Conservation (phyloP, 2,888 invertebrate genomes). For the Eilema griseolum region DNA sequence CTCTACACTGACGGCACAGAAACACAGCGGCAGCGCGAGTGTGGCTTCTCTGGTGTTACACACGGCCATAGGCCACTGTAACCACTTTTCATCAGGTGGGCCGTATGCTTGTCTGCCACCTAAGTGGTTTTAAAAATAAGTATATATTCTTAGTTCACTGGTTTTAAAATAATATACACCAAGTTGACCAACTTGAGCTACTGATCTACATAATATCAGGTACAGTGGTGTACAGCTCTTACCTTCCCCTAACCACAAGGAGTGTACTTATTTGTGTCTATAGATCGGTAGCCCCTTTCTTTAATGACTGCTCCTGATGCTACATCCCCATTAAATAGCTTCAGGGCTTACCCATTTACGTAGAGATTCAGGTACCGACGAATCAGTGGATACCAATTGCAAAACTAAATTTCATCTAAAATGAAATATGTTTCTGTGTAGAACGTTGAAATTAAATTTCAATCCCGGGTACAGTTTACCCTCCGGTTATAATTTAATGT, state of each 20-base stretch:
- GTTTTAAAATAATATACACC: not conserved
- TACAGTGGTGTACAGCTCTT: not conserved
- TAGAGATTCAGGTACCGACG: slow-evolving; percentile 38
- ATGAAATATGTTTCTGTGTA: slow-evolving; percentile 55
- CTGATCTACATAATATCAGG: not conserved
- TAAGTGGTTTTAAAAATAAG: too few species aligned
- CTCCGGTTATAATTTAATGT: slow-evolving; percentile 81
- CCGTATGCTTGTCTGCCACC: too few species aligned
- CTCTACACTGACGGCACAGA: too few species aligned
- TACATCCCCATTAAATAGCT: slow-evolving; percentile 40
- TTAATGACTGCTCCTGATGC: slow-evolving; percentile 23
- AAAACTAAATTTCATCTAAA: slow-evolving; percentile 53
- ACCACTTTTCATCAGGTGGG: too few species aligned
- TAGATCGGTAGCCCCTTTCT: not conserved
- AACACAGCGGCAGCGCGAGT: too few species aligned
- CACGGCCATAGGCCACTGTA: too few species aligned
- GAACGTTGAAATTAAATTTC: slow-evolving; percentile 72
- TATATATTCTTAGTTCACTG: not conserved
- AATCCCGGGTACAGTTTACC: slow-evolving; percentile 69
- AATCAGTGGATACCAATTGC: slow-evolving; percentile 43
- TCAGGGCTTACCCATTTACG: slow-evolving; percentile 37
- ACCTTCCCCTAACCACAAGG: not conserved
- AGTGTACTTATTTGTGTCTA: not conserved
- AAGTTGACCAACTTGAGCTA: not conserved
- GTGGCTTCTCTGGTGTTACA: too few species aligned